These are phyloP conservation scores for Ennomos quercinarius DNA, from an alignment of 2,888 invertebrate genomes.

Conservation along the genomic window DNA sequence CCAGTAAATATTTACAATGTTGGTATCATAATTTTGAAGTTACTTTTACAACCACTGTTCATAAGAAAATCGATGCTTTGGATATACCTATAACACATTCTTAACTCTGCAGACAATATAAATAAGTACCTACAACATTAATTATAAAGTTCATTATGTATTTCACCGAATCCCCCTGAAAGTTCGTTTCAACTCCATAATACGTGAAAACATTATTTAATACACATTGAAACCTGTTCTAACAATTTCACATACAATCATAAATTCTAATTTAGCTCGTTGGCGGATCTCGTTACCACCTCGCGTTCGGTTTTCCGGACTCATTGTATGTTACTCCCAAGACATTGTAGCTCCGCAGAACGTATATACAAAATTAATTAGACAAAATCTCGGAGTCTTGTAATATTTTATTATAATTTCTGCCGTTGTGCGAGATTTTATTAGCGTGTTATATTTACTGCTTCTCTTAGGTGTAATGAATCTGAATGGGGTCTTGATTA, in stretches of 20 bases:
- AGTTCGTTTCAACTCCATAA: constrained; percentile 63
- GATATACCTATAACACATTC: too few species aligned
- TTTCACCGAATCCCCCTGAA: constrained; percentile 58
- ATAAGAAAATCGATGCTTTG: too few species aligned
- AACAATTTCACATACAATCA: constrained; percentile 84
- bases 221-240: constrained; percentile 75
- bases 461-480: constrained; percentile 73
- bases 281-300: constrained; percentile 79
- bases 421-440: constrained; percentile 77
- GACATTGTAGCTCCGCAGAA: constrained; percentile 77
- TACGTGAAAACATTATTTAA: constrained; percentile 61
- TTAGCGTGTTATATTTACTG: constrained; percentile 80
- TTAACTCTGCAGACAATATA: background rate
- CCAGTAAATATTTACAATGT: too few species aligned
- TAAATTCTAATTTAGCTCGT: constrained; percentile 84
- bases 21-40: too few species aligned
- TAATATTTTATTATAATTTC: constrained; percentile 85
- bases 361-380: constrained; percentile 84
- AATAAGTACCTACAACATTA: constrained; percentile 43
- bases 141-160: constrained; percentile 65
- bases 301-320: constrained; percentile 75
- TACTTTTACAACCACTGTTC: too few species aligned
- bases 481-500: constrained; percentile 81
- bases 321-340: constrained; percentile 82
- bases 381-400: constrained; percentile 80